Base-by-base conservation (phyloP, 1,140 invertebrate genomes). In the Trichonephila inaurata region DNA sequence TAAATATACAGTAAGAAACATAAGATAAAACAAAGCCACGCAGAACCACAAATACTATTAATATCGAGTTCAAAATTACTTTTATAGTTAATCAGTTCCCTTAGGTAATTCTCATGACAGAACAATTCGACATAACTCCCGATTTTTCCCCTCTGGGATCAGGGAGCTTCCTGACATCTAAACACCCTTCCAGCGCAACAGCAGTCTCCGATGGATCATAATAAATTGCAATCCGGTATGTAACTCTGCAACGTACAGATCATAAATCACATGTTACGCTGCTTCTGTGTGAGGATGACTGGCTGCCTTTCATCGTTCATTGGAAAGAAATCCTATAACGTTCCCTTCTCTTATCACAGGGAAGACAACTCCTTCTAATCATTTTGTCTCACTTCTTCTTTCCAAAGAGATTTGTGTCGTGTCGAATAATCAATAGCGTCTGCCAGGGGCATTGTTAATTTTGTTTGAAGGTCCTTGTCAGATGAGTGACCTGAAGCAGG, bases 211-310 rank as follows among this genome's bases (percentile, higher is more conserved):
- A 90, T 90, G n/a, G 89, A 90, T 81, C 51, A 51, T 90, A 90
- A 90, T 61, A 90, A 90, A 90, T 90, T 69, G 51, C 58, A 51
- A 81, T 81, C 51, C 69, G 89, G 69, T 90, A 90, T 90, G 89
- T 90, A 90, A 90, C 89, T 18, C 19, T 83, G 72, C 72, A 33
- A 28, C 28, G 28, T 77, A 33, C 33, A 77, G 72, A 24, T 69
- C 62, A 89, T 89, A 89, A 89, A 89, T 89, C 87, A 89, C 87
- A 14, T 58, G 40, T 89, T 69, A 69, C 40, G 64, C 64, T 89
- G 28, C 87, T 89, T 28, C n/a, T 89, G 21, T 60, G 51, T 12
- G 14, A 28, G 72, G 72, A 28, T 64, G 28, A 72, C 87, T 89
- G 62, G 19, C 58, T 51, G 61, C 19, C 64, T 77, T 72, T 77